phyloP scores from a whole-genome alignment of 2,113 vertebrate genomes.

The Pelodiscus sinensis region DNA sequence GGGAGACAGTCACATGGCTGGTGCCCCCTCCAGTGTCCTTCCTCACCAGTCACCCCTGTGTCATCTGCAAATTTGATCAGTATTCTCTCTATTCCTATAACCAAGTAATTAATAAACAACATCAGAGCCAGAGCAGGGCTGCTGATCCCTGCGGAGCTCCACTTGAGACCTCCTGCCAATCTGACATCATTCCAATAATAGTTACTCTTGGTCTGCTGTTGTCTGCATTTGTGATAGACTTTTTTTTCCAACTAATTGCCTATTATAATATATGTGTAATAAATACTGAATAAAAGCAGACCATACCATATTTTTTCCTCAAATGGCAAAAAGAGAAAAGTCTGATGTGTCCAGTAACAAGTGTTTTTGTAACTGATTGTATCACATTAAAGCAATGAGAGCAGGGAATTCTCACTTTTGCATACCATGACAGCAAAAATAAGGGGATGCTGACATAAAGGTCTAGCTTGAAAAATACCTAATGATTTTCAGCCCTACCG shows the following conservation, averaged over 20 bases:
- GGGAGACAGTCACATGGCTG: no score
- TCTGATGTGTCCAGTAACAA: not conserved
- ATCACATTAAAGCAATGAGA: not conserved
- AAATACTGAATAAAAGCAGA: not conserved
- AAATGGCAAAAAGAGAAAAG: conserved; percentile 6
- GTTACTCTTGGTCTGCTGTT: not conserved
- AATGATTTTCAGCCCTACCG: not conserved
- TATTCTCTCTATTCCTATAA: no score
- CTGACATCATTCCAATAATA: no score
- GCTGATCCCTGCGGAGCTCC: no score
- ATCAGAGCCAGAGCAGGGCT: no score
- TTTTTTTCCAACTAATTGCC: no score
- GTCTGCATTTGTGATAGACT: not conserved
- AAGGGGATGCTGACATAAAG: not conserved
- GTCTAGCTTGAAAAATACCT: not conserved
- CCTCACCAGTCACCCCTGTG: no score
- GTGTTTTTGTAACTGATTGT: not conserved
- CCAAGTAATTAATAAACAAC: no score
- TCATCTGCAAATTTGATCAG: no score
- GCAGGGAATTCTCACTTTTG: not conserved
- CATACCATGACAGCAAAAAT: not conserved
- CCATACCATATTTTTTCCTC: not conserved
- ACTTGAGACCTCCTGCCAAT: no score
- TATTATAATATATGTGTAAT: no score
- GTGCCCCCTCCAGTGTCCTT: no score